Conservation (phyloP, 2,797 vertebrate species). For the Rhinophrynus dorsalis region DNA sequence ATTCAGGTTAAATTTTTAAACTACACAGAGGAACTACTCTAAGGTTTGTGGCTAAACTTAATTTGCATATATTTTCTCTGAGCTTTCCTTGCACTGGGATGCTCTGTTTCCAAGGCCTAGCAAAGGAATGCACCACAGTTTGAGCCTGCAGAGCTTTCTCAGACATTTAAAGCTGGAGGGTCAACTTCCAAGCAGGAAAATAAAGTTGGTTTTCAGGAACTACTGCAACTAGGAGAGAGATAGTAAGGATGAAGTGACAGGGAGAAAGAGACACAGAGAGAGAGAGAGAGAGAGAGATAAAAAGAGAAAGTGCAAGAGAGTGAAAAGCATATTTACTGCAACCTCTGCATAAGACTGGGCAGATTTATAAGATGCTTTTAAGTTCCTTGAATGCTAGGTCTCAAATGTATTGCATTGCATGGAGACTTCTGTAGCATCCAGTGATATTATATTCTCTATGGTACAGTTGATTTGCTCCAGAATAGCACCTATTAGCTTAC, state of each 20-base stretch:
- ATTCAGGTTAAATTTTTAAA: no score
- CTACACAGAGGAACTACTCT: constrained; percentile 62
- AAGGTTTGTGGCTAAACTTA: constrained; percentile 64
- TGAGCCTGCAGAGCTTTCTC: constrained; percentile 71
- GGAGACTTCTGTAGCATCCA: no score
- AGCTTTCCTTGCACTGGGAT: constrained; percentile 60
- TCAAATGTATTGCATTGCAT: no score
- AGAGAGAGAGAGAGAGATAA: no score
- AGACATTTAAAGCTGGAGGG: constrained; percentile 64
- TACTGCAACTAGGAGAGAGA: constrained; percentile 52
- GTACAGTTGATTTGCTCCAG: no score
- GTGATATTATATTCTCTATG: no score
- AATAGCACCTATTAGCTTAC: no score
- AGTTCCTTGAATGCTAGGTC: no score
- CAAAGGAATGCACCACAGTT: constrained; percentile 78
- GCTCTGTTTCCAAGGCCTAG: constrained; percentile 74
- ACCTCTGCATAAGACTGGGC: constrained; percentile 60
- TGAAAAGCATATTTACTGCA: constrained; percentile 61
- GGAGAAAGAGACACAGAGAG: no score
- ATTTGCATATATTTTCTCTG: constrained; percentile 70
- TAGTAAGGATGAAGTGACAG: not conserved
- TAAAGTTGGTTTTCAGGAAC: constrained; percentile 65
- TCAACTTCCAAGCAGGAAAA: constrained; percentile 60
- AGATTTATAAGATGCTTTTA: constrained; percentile 36
- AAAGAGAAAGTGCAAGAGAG: no score